Conservation (phyloP, 2,113 vertebrate species). For the Furnarius figulus region DNA sequence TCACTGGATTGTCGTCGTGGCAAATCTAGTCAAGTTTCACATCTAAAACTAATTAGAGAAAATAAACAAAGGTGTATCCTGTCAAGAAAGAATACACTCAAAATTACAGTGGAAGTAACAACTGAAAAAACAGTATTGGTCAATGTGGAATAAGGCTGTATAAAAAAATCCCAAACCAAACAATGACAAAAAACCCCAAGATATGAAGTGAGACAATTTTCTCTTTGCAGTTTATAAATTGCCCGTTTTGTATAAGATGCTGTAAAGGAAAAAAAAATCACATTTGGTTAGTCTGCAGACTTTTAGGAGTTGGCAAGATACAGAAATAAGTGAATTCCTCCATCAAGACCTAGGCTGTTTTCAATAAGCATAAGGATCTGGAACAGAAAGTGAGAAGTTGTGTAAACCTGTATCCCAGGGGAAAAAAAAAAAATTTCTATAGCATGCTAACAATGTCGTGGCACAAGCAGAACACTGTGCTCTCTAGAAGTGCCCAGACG, state of each 20-base stretch:
- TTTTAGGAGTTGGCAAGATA: background rate
- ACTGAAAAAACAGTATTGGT: background rate
- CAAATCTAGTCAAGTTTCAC: background rate
- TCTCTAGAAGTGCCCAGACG: background rate
- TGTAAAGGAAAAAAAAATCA: background rate
- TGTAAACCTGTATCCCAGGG: background rate
- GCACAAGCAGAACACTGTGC: background rate
- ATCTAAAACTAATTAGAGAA: background rate
- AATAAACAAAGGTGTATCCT: background rate
- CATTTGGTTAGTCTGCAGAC: background rate
- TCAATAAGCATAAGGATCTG: background rate
- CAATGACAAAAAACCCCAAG: background rate
- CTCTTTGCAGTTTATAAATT: background rate
- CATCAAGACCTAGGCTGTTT: background rate
- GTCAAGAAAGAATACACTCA: background rate
- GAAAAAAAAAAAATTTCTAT: background rate
- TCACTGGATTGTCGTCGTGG: background rate
- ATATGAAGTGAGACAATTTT: background rate
- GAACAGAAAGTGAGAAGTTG: background rate
- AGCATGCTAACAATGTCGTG: background rate
- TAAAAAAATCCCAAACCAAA: background rate
- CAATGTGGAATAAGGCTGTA: background rate
- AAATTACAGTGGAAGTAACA: background rate
- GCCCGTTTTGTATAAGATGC: background rate
- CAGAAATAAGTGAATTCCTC: background rate